Base-by-base conservation (phyloP, 2,888 invertebrate genomes). In the Blastobasis adustella region DNA sequence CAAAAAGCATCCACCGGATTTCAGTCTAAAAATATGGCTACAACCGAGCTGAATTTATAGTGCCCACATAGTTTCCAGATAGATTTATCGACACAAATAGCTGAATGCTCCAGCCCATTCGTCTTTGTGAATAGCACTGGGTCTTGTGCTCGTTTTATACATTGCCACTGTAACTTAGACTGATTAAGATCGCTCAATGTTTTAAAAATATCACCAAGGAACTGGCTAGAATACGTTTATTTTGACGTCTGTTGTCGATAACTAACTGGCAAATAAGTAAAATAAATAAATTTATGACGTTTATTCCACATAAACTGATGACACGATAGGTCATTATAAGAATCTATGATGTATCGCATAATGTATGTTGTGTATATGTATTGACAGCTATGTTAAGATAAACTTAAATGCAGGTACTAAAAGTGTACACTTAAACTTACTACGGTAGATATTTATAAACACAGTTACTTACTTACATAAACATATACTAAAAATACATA, bases 61-160 rank as follows among this genome's bases (percentile, higher is more conserved):
- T 46, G 41, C 40, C 43, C 50, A 54, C 56, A 51, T 53, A 54
- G 50, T 54, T 49, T 40, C 6, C 42, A 53, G 57, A 58, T 59
- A 55, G 55, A 61, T 61, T 61, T 61, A 61, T 58, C 47, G 58
- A 47, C 56, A 54, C 58, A 51, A 56, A 54, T 52, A 54, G 45
- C 50, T 45, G 45, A 47, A 49, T 41, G 52, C 42, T 42, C 5
- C 45, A 23, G 36, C 7, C 23, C 38, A 52, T 52, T 36, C 49
- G 48, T 52, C 52, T 52, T 50, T 37, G 10, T 46, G 46, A 46
- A 50, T 50, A 41, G 50, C 37, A 50, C 45, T 41, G 9, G 40
- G 49, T 49, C 45, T 47, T 49, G 42, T 36, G 10, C 47, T 47
- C 23, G 9, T 10, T 10, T 37, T 44, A 44, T 44, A 37, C 44